Percentiles rank a stretch among this genome's conserved stretches.
Evolutionary conservation across 2,113 vertebrate genomes (phyloP).

Genomic region (Myocastor coypus): DNA sequence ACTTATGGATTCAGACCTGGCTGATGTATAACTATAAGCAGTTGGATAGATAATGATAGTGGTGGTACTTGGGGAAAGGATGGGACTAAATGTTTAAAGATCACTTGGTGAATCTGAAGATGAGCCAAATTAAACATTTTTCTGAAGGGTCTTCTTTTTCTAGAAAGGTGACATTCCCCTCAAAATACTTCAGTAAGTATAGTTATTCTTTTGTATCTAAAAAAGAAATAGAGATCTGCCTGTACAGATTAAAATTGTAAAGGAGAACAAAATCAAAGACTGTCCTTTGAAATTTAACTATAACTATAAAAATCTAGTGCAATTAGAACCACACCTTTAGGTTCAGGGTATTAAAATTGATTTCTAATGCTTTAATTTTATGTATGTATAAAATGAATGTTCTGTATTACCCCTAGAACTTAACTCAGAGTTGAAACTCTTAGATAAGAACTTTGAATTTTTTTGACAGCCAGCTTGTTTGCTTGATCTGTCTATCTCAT

Average conservation of each 20-base stretch:
- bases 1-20: slow-evolving; percentile 1
- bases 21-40: neutral
- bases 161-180: neutral
- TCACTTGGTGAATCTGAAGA: slow-evolving; percentile 45
- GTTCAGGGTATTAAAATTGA: slow-evolving; percentile 14
- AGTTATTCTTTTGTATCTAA: neutral
- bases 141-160: neutral
- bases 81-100: slow-evolving; percentile 17
- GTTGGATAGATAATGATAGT: neutral
- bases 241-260: slow-evolving; percentile 34
- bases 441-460: slow-evolving; percentile 9
- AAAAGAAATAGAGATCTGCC: slow-evolving; percentile 24
- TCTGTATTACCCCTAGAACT: neutral
- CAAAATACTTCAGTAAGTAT: neutral
- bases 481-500: neutral
- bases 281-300: slow-evolving; percentile 38
- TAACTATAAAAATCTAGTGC: slow-evolving; percentile 40
- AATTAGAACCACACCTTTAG: neutral
- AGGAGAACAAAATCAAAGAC: slow-evolving; percentile 49
- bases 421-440: slow-evolving; percentile 41
- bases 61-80: neutral
- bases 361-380: slow-evolving; percentile 45
- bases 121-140: slow-evolving; percentile 26
- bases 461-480: neutral
- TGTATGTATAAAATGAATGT: slow-evolving; percentile 2